Percentiles rank a stretch among this genome's conserved stretches.
Conservation (phyloP, 1,140 invertebrate species). For the Drosophila malerkotliana region DNA sequence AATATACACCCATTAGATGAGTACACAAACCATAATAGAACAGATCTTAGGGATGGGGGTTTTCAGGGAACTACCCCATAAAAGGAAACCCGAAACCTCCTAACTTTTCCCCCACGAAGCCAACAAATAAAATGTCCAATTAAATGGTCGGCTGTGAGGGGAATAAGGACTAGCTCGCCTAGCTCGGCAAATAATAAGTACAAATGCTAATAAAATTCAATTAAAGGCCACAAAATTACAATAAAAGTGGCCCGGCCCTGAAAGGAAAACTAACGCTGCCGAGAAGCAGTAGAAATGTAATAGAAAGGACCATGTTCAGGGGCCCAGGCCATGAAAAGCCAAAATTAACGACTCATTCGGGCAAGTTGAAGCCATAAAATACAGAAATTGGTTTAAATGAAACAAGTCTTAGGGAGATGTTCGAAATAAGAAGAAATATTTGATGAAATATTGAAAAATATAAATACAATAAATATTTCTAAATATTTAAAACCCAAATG, state of each 20-base stretch:
- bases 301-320: neutral
- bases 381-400: slow-evolving; percentile 26
- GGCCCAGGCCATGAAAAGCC: slow-evolving; percentile 69
- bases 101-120: neutral
- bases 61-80: slow-evolving; percentile 17
- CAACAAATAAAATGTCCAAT: slow-evolving; percentile 70
- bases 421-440: no score
- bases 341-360: slow-evolving; percentile 83
- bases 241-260: slow-evolving; percentile 61
- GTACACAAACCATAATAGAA: neutral
- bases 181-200: slow-evolving; percentile 72
- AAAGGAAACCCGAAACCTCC: slow-evolving; percentile 21
- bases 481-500: no score
- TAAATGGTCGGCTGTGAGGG: slow-evolving; percentile 43
- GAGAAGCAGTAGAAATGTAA: slow-evolving; percentile 1
- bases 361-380: slow-evolving; percentile 80
- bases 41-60: neutral
- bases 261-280: slow-evolving; percentile 58
- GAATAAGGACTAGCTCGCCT: neutral
- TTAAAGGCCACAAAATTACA: slow-evolving; percentile 82
- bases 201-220: slow-evolving; percentile 83
- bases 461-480: no score
- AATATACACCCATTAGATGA: slow-evolving; percentile 36
- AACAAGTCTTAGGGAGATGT: neutral
- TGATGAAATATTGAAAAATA: neutral